Base-by-base conservation (phyloP, 2,113 vertebrate species). In the Protobothrops mucrosquamatus region DNA sequence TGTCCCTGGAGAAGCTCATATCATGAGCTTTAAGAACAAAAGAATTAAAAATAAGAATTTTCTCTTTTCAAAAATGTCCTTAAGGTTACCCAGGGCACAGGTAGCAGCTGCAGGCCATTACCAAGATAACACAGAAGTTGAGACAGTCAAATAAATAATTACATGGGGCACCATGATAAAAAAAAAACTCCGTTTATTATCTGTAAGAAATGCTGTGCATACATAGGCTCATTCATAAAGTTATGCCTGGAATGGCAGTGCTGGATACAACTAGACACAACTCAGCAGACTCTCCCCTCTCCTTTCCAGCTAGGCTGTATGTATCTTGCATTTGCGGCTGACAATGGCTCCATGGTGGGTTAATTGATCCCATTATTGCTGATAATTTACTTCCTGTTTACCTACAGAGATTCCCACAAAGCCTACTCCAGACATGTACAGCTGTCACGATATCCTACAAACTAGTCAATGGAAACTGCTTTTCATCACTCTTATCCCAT, bases 361-460 rank as follows among this genome's bases (percentile, higher is more conserved):
- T 81, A 56, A 24, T 43, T 81, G 87, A 56, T 89, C 54, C 52
- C 61, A 85, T 22, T 24, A 89, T 48, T 61, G 46, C 55, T 64
- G 61, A 81, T 61, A 90, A 90, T 51, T 85, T 59, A 93, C 11
- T 93, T 93, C 88, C 55, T 93, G 88, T 90, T 93, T 89, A 93
- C 74, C 69, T 85, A 89, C 26, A 89, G 39, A 29, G 26, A 85
- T 89, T 89, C 39, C 88, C 69, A 89, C 29, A 89, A 93, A 93
- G 52, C 43, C 26, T 39, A 26, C 43, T 85, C 69, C 88, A 23
- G 56, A 46, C 39, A 8, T 12, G 39, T 61, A 46, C 14, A 92
- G 52, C 64, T 59, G 39, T 39, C 26, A 51, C 2, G 39, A 34
- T 34, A 89, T 92, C 91, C 91, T 46, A 85, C 43, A 85, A 85